Evolutionary conservation across 2,113 vertebrate genomes (phyloP).

Genomic region (Chascanopsetta lugubris): DNA sequence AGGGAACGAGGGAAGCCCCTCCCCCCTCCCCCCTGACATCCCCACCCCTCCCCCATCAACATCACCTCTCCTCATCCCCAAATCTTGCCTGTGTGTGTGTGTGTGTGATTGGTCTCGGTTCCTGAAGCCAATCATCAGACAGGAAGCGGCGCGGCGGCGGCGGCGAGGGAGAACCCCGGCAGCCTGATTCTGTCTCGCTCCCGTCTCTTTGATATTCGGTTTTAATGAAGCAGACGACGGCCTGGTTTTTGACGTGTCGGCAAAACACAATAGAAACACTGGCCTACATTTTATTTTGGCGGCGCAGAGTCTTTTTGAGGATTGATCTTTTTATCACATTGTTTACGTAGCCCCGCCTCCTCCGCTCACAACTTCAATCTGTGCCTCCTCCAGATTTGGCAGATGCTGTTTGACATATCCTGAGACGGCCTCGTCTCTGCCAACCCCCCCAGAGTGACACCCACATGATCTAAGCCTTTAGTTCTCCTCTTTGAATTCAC

Average conservation of each 20-base stretch:
- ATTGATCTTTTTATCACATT: constrained; percentile 59
- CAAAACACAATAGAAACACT: constrained; percentile 15
- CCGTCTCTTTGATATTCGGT: constrained; percentile 58
- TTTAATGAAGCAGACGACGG: constrained; percentile 37
- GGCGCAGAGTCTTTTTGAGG: constrained; percentile 15
- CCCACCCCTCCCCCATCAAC: constrained; percentile 32
- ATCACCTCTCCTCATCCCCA: constrained; percentile 58
- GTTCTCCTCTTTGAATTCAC: constrained; percentile 22
- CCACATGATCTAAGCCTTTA: constrained; percentile 62
- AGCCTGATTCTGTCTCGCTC: constrained; percentile 62
- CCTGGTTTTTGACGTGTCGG: constrained; percentile 14
- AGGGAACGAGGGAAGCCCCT: constrained; percentile 34
- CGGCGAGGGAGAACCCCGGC: constrained; percentile 39
- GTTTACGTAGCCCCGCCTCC: constrained; percentile 64
- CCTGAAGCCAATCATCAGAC: constrained; percentile 64
- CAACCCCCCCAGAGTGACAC: constrained; percentile 68
- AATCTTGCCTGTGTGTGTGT: constrained; percentile 63
- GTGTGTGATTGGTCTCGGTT: constrained; percentile 60
- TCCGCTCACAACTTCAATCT: constrained; percentile 50
- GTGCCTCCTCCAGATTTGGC: constrained; percentile 50
- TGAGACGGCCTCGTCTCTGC: constrained; percentile 48
- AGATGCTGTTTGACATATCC: constrained; percentile 71
- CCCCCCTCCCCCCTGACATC: constrained; percentile 9
- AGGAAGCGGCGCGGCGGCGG: constrained; percentile 62
- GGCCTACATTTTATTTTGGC: constrained; percentile 52